A percentile compares a stretch with the other conserved stretches of the same genome.
These are phyloP conservation scores for Harmothoe impar DNA, from an alignment of 2,888 invertebrate genomes.

Conservation along the genomic window DNA sequence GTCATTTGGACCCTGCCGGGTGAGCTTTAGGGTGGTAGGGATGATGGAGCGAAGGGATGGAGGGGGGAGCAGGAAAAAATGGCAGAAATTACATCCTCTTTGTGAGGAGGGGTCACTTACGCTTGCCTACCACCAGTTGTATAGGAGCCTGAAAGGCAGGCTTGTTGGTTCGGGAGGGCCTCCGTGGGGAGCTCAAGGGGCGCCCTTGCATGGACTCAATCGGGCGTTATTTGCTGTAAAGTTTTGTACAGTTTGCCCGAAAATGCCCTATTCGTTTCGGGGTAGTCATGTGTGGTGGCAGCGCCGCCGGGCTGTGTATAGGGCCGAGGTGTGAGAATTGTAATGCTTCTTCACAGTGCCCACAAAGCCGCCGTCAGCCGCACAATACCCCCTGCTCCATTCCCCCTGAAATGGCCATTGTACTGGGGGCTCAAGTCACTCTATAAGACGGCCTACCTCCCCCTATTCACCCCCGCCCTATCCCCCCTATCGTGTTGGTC, in stretches of 20 bases:
- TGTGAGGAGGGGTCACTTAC: slow-evolving; percentile 52
- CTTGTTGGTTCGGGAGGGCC: slow-evolving; percentile 23
- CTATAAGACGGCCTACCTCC: slow-evolving; percentile 39
- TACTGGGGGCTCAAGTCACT: slow-evolving; percentile 58
- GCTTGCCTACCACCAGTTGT: slow-evolving; percentile 37
- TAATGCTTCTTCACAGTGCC: slow-evolving; percentile 17
- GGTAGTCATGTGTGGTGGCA: slow-evolving; percentile 45
- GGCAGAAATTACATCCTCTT: slow-evolving; percentile 46
- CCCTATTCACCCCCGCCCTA: background rate
- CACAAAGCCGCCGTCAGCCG: slow-evolving; percentile 32
- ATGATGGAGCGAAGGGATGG: background rate
- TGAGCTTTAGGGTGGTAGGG: background rate
- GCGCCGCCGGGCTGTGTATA: slow-evolving; percentile 17
- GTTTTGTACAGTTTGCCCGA: slow-evolving; percentile 63
- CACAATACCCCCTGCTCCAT: slow-evolving; percentile 35
- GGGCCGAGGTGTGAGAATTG: slow-evolving; percentile 58
- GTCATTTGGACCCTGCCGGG: background rate
- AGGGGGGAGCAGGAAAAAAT: slow-evolving; percentile 30
- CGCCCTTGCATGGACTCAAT: slow-evolving; percentile 49
- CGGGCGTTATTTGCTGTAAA: slow-evolving; percentile 62
- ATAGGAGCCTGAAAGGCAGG: background rate
- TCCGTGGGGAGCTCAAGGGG: background rate
- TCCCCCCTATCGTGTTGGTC: background rate
- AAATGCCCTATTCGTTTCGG: slow-evolving; percentile 53
- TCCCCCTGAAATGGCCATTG: slow-evolving; percentile 49